A percentile compares a stretch with the other conserved stretches of the same genome.
phyloP scores from a whole-genome alignment of 2,797 vertebrate species.

The Protosalanx chinensis region DNA sequence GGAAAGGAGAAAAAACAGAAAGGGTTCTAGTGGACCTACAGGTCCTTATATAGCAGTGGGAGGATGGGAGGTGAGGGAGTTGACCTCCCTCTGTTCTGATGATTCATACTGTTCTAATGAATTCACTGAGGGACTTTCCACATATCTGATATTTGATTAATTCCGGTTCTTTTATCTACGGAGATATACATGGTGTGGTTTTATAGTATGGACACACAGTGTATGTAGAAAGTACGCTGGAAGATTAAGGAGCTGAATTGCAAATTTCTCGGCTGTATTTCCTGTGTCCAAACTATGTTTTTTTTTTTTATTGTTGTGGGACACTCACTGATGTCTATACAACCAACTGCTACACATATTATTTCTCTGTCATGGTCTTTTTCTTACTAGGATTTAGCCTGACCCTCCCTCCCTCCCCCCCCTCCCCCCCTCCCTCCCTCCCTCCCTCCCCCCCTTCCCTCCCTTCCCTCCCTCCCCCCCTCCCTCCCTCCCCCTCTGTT shows the following conservation, averaged over 20 bases:
- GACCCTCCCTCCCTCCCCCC: not conserved
- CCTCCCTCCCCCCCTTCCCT: too few relatives aligned
- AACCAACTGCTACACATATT: not conserved
- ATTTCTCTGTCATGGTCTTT: not conserved
- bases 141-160: not conserved
- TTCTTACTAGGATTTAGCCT: not conserved
- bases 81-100: slow-evolving; percentile 48
- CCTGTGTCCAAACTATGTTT: too few relatives aligned
- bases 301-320: not conserved
- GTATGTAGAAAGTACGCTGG: too few relatives aligned
- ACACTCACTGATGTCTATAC: not conserved
- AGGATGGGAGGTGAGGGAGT: slow-evolving; percentile 39
- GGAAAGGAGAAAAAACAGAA: slow-evolving; percentile 39
- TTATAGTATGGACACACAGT: too few relatives aligned
- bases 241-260: too few relatives aligned
- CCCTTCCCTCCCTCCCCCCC: too few relatives aligned
- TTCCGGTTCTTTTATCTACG: not conserved
- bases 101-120: slow-evolving; percentile 40
- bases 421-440: too few relatives aligned
- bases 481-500: not conserved
- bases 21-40: slow-evolving; percentile 38
- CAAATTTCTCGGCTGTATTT: too few relatives aligned
- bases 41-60: slow-evolving; percentile 64
- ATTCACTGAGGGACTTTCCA: not conserved
- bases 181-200: too few relatives aligned